Evolutionary conservation across 1,140 invertebrate species (phyloP), one percentile per base, ranked within the genome.

Genomic region (Cepaea nemoralis): DNA sequence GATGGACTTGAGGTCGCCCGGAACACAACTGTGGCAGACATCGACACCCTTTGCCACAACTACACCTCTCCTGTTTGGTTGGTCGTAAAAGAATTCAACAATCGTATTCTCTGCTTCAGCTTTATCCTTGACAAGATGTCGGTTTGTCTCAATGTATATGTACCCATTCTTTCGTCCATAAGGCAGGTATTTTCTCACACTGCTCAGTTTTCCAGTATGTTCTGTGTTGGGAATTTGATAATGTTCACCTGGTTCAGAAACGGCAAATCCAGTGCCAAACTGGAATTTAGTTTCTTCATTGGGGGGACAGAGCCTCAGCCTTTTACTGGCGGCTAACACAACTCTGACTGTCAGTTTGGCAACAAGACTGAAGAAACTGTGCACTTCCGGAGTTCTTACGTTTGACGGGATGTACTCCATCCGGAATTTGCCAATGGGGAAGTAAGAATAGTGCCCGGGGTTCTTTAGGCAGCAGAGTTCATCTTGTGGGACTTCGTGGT

Each of bases 141-240:
- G n/a, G 31, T 74, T 74, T 74, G 31, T 48, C 42, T 74, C 71
- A 74, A 74, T 48, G 31, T 50, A 74, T 16, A 74, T 24, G 6
- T 48, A 42, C 1, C 40, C 42, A 8, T 24, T 39, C 35, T n/a
- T 70, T 70, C 10, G 1, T 39, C 12, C 19, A 39, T 5, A 12
- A 12, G 12, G 35, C 35, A 70, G 35, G 24, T 70, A 40, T 14
- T 70, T 70, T 42, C n/a, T 70, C 6, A 70, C 6, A 39, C 1
- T 39, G 10, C 40, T 40, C 33, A 6, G 40, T 70, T 70, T 70
- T 70, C 69, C 10, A n/a, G 16, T 14, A 37, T 40, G 10, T 16
- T 35, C 67, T 10, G 5, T 14, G 40, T 39, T 40, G 16, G 37
- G 40, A 27, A 27, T 40, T 10, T 39, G 16, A 19, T 55, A 55